phyloP scores from a whole-genome alignment of 2,797 vertebrate genomes.

The Sebastes hubbsi region DNA sequence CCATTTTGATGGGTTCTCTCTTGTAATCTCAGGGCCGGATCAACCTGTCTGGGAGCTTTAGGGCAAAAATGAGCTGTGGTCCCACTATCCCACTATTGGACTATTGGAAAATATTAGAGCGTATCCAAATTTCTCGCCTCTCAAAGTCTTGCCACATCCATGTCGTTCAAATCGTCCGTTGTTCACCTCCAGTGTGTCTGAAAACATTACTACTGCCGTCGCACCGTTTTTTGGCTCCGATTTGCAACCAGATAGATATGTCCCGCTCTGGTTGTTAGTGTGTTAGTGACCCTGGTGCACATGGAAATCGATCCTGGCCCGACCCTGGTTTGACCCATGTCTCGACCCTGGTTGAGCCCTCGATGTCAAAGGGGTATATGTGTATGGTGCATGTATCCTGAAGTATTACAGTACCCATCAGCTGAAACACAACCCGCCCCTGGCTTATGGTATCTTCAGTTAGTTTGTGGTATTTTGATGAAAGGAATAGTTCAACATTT shows the following conservation, averaged over 20 bases:
- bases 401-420: background rate
- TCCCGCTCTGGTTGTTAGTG: too few relatives aligned
- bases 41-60: background rate
- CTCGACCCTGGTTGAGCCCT: too few relatives aligned
- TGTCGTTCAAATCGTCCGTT: too few relatives aligned
- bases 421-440: background rate
- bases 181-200: too few relatives aligned
- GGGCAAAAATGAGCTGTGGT: background rate
- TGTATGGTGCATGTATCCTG: background rate
- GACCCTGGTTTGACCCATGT: too few relatives aligned
- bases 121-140: too few relatives aligned
- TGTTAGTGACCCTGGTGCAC: too few relatives aligned
- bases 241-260: too few relatives aligned
- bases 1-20: too few relatives aligned
- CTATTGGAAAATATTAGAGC: rapidly evolving
- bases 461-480: background rate
- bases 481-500: background rate
- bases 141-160: too few relatives aligned
- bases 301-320: too few relatives aligned
- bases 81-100: background rate
- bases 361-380: background rate
- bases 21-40: background rate
- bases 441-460: background rate
- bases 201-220: too few relatives aligned
- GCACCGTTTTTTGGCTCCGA: rapidly evolving